Evolutionary conservation across 1,140 invertebrate genomes (phyloP).

Genomic region (Leptinotarsa undecemlineata): DNA sequence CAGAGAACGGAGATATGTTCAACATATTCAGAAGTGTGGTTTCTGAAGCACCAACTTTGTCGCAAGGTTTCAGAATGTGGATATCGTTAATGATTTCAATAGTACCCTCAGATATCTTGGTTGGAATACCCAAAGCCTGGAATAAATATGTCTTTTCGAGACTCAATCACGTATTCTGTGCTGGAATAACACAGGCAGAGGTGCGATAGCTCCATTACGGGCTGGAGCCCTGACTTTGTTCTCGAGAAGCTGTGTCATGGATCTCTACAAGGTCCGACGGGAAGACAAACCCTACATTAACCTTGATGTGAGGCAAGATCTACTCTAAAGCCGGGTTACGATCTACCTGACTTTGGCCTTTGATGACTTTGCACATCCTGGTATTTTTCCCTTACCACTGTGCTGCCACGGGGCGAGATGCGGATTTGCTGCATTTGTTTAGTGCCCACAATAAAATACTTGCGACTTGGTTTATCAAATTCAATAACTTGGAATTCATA

Average conservation of each 20-base stretch:
- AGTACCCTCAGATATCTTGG: slow-evolving; percentile 95
- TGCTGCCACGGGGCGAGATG: slow-evolving; percentile 84
- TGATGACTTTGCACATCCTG: slow-evolving; percentile 99
- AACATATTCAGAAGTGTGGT: no score
- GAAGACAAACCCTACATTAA: slow-evolving; percentile 99
- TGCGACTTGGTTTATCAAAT: no score
- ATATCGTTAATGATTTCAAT: no score
- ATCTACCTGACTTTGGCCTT: slow-evolving; percentile 93
- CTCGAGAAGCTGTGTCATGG: slow-evolving; percentile 55
- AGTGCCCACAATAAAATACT: slow-evolving; percentile 98
- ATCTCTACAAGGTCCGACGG: slow-evolving; percentile 92
- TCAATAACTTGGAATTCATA: no score
- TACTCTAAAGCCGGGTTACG: slow-evolving; percentile 94
- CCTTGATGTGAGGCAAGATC: slow-evolving; percentile 91
- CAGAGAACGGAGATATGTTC: no score
- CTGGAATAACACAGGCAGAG: slow-evolving; percentile 90
- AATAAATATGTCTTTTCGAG: slow-evolving; percentile 99
- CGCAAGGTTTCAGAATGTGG: no score
- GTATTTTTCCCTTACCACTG: slow-evolving; percentile 99
- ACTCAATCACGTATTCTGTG: slow-evolving; percentile 96
- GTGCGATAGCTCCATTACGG: slow-evolving; percentile 94
- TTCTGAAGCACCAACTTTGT: no score
- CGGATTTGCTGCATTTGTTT: slow-evolving; percentile 99
- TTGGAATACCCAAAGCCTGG: slow-evolving; percentile 98
- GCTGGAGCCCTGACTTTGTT: slow-evolving; percentile 61